A percentile compares a stretch with the other conserved stretches of the same genome.
Evolutionary conservation across 1,140 invertebrate genomes (phyloP).

Genomic region (Drosophila arawakana): DNA sequence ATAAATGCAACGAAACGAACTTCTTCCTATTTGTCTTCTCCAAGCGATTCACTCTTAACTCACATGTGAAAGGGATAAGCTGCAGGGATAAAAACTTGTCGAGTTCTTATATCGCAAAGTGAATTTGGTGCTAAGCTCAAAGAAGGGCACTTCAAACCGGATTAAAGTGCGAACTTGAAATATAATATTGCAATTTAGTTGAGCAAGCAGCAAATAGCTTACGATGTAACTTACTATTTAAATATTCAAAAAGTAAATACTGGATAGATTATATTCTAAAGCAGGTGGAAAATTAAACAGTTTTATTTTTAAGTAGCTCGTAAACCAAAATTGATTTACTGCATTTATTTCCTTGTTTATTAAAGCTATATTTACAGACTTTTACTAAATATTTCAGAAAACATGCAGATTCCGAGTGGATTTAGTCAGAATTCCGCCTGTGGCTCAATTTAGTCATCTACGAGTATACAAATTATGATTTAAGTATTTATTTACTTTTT

Average conservation of each 20-base stretch:
- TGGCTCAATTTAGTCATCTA: constrained; percentile 23
- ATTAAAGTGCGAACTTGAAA: constrained; percentile 7
- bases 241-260: neutral
- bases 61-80: constrained; percentile 41
- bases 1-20: constrained; percentile 58
- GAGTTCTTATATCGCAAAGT: constrained; percentile 55
- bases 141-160: constrained; percentile 31
- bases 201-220: neutral
- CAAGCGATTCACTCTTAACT: constrained; percentile 20
- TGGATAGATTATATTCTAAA: no score
- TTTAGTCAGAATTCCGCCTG: neutral
- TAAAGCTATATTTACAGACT: no score
- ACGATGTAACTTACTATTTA: neutral
- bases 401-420: no score
- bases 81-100: constrained; percentile 41
- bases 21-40: constrained; percentile 38
- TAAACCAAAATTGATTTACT: no score
- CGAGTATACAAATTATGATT: constrained; percentile 45
- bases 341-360: no score
- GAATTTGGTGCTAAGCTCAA: constrained; percentile 76
- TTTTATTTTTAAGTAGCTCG: no score
- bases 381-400: no score
- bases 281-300: no score
- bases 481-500: constrained; percentile 55
- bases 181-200: neutral